Percentiles rank a stretch among this genome's conserved stretches.
phyloP scores from a whole-genome alignment of 2,113 vertebrate genomes.

The Globicephala melas region DNA sequence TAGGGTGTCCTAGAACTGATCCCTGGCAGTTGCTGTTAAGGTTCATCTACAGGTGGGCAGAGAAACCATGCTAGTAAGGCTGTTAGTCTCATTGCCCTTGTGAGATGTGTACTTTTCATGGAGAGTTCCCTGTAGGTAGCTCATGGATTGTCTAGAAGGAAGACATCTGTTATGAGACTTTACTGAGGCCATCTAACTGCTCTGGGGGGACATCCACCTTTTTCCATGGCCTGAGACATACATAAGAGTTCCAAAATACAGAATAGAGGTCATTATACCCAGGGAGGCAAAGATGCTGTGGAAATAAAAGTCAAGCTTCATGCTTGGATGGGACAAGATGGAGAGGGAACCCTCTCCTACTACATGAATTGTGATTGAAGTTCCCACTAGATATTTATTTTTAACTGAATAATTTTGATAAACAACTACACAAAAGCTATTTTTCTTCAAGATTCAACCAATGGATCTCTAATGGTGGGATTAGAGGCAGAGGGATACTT shows the following conservation, averaged over 20 bases:
- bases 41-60: not conserved
- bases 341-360: not conserved
- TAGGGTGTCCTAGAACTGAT: not conserved
- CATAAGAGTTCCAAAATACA: not conserved
- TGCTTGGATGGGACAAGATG: not conserved
- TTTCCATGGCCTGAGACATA: not conserved
- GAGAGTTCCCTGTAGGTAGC: not conserved
- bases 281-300: not conserved
- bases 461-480: not conserved
- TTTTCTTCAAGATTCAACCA: not conserved
- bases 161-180: not conserved
- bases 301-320: not conserved
- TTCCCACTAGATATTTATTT: not conserved
- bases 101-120: not conserved
- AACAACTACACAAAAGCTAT: not conserved
- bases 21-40: not conserved
- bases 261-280: not conserved
- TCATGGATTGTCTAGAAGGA: not conserved
- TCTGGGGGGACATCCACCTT: not conserved
- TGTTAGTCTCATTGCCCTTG: not conserved
- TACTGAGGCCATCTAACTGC: not conserved
- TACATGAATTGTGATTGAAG: not conserved
- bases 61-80: not conserved
- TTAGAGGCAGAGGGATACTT: not conserved
- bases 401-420: not conserved